Percentiles rank a stretch among this genome's conserved stretches.
phyloP scores from a whole-genome alignment of 2,113 vertebrate genomes.

The Solea senegalensis region DNA sequence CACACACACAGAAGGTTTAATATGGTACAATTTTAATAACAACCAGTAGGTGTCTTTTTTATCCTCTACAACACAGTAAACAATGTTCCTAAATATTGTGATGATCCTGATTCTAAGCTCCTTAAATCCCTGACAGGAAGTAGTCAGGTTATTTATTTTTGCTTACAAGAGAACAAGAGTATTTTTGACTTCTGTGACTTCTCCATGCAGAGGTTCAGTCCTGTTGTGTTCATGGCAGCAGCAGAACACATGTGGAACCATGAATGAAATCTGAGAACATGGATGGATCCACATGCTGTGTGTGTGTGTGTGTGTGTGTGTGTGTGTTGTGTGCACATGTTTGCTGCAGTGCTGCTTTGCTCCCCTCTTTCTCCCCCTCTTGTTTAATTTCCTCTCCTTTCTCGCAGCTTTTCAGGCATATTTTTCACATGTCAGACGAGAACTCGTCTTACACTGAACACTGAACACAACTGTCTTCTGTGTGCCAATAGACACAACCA shows the following conservation, averaged over 20 bases:
- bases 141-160: constrained; percentile 32
- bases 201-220: constrained; percentile 29
- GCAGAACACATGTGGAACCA: constrained; percentile 45
- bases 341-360: constrained; percentile 36
- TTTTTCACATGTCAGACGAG: constrained; percentile 76
- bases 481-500: constrained; percentile 57
- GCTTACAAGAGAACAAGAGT: constrained; percentile 31
- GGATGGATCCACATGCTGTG: constrained; percentile 14
- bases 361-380: constrained; percentile 44
- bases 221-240: constrained; percentile 43
- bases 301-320: constrained; percentile 27
- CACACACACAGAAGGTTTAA: neutral
- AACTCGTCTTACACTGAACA: constrained; percentile 69
- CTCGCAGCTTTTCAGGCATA: constrained; percentile 64
- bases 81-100: constrained; percentile 20
- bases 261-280: constrained; percentile 45
- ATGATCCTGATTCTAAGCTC: constrained; percentile 47
- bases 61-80: constrained; percentile 4
- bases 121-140: constrained; percentile 45
- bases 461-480: constrained; percentile 58
- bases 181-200: constrained; percentile 54
- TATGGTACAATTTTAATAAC: constrained; percentile 24
- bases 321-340: constrained; percentile 28
- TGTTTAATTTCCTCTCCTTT: constrained; percentile 69
- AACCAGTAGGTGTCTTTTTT: constrained; percentile 13